Percentiles rank a stretch among this genome's conserved stretches.
Evolutionary conservation across 2,113 vertebrate species (phyloP).

Genomic region (Aldabrachelys gigantea): DNA sequence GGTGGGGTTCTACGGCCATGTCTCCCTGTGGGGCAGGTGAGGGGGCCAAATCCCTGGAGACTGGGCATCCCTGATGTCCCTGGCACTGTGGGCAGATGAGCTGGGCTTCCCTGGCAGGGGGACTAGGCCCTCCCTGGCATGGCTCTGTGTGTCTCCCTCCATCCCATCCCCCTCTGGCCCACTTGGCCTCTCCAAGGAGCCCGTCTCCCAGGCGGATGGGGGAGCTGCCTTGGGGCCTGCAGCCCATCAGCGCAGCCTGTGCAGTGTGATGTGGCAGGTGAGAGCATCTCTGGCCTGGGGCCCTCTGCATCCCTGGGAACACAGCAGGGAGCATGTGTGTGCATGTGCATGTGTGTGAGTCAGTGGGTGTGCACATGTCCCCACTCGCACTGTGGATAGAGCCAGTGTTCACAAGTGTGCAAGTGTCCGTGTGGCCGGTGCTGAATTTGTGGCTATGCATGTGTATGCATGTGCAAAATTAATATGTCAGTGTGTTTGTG

Average conservation of each 20-base stretch:
- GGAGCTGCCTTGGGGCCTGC: neutral
- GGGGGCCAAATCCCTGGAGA: neutral
- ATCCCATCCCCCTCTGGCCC: no score
- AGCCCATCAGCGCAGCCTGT: neutral
- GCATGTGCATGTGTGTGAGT: neutral
- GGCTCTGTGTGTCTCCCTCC: neutral
- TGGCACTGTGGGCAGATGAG: neutral
- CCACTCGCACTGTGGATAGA: accelerated
- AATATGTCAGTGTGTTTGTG: no score
- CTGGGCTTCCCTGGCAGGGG: neutral
- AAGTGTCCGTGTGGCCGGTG: no score
- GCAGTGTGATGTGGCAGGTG: neutral
- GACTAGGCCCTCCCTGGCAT: neutral
- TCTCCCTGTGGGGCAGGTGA: neutral
- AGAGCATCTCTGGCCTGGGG: neutral
- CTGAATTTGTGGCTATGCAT: neutral
- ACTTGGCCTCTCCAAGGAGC: neutral
- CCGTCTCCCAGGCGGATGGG: no score
- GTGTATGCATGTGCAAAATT: neutral
- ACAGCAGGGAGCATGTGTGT: no score
- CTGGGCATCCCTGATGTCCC: neutral
- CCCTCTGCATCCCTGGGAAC: neutral
- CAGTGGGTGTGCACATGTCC: neutral
- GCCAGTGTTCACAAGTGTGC: neutral
- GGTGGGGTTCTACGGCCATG: neutral